Evolutionary conservation across 2,888 invertebrate species (phyloP).

Genomic region (Parnassius smintheus): DNA sequence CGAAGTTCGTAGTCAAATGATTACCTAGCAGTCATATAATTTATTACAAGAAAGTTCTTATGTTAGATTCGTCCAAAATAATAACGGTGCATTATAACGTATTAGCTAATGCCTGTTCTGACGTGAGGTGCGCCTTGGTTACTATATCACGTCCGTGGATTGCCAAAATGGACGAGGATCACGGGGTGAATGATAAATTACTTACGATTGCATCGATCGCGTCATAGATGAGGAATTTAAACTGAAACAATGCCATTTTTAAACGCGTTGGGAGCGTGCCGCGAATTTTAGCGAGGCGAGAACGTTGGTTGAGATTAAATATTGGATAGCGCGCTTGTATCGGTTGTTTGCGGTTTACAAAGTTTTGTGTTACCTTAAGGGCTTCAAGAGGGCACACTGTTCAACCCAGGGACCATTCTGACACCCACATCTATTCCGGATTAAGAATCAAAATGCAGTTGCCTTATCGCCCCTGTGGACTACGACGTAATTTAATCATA

Average conservation of each 20-base stretch:
- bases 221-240: conserved; percentile 72
- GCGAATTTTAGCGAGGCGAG: conserved; percentile 41
- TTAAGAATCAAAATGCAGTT: too few relatives aligned
- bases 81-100: conserved; percentile 21
- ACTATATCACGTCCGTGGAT: conserved; percentile 31
- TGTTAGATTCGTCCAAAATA: not conserved
- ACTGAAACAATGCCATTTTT: conserved; percentile 72
- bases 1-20: too few relatives aligned
- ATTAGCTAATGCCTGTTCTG: conserved; percentile 21
- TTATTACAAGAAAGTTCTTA: too few relatives aligned
- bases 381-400: too few relatives aligned
- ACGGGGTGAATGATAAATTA: conserved; percentile 49
- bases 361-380: not conserved
- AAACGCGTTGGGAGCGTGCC: conserved; percentile 54
- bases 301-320: conserved; percentile 24
- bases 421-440: too few relatives aligned
- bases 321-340: conserved; percentile 20
- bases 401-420: too few relatives aligned
- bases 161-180: conserved; percentile 60
- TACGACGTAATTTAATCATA: too few relatives aligned
- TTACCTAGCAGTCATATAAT: too few relatives aligned
- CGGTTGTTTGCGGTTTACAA: conserved; percentile 2
- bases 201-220: conserved; percentile 51
- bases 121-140: conserved; percentile 4
- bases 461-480: too few relatives aligned